Evolutionary conservation across 2,797 vertebrate species (phyloP).

Genomic region (Channallabes apus): DNA sequence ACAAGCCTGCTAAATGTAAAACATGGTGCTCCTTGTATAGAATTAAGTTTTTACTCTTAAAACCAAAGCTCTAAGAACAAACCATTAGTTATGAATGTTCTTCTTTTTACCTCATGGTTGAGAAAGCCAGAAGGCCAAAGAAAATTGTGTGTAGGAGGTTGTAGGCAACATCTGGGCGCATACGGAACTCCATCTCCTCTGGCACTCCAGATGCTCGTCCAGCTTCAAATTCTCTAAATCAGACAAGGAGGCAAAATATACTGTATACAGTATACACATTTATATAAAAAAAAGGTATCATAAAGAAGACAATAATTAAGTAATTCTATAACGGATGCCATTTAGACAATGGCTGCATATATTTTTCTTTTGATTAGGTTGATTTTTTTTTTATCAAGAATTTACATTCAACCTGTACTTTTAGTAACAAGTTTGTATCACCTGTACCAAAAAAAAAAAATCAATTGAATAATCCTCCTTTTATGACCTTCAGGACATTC

Average conservation of each 20-base stretch:
- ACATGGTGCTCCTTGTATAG: neutral
- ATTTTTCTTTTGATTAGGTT: neutral
- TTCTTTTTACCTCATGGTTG: constrained; percentile 90
- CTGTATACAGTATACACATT: neutral
- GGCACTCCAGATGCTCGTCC: constrained; percentile 40
- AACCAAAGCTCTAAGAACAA: neutral
- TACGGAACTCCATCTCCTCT: constrained; percentile 58
- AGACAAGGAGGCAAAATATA: constrained; percentile 7
- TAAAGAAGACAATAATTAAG: neutral
- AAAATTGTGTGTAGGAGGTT: constrained; percentile 86
- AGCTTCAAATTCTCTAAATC: constrained; percentile 26
- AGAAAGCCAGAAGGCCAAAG: constrained; percentile 88
- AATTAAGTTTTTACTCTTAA: neutral
- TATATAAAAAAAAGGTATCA: neutral
- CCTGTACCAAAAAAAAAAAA: neutral
- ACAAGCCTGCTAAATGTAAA: neutral
- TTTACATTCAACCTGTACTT: neutral
- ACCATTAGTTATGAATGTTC: neutral
- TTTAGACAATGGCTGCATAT: neutral
- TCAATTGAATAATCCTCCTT: neutral
- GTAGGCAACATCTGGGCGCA: constrained; percentile 87
- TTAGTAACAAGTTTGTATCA: neutral
- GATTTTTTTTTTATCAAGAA: too few species aligned
- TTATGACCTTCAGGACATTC: neutral
- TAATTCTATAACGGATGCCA: neutral